Base-by-base conservation (phyloP, 1,140 invertebrate species). In the Cydia strobilella region DNA sequence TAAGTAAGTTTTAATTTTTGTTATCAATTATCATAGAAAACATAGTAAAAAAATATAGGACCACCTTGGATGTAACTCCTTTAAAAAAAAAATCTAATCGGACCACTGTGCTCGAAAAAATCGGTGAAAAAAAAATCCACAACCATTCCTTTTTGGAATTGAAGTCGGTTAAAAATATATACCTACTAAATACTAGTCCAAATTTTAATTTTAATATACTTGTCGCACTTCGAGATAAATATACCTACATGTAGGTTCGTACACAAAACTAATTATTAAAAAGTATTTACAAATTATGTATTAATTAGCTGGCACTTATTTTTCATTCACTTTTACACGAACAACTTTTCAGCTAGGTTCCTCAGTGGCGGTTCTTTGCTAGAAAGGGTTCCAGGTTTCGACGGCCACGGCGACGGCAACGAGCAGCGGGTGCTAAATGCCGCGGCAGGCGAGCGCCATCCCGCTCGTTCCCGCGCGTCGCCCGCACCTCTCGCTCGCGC, bases 401-500 rank as follows among this genome's bases (percentile, higher is more conserved):
- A 72, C 78, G 74, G 74, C 77, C 77, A 54, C 77, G 72, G 63
- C 51, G 79, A 73, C 81, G 80, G 81, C 82, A 81, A 79, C 84
- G 87, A 80, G 80, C 76, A 77, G 76, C 84, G 87, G 85, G 87
- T 84, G 90, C 85, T 86, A 90, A 93, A 90, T 93, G 92, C 93
- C 93, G 93, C 93, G 91, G 87, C 88, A 87, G 86, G 81, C 75
- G 76, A 77, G 77, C 78, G 76, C 83, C 84, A 59, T 93, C 92
- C 82, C 87, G 78, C 83, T 93, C 82, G 75, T 85, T 77, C 91
- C 74, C 78, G 27, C 79, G 79, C 74, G 42, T 65, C 74, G 74
- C 72, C 77, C 82, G 84, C 78, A 82, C 84, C 84, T 93, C 93
- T 90, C 90, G 85, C 87, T 93, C 91, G 88, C 90, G 87, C 93